These are phyloP conservation scores for Chlorops oryzae DNA, from an alignment of 1,140 invertebrate genomes.

Conservation along the genomic window DNA sequence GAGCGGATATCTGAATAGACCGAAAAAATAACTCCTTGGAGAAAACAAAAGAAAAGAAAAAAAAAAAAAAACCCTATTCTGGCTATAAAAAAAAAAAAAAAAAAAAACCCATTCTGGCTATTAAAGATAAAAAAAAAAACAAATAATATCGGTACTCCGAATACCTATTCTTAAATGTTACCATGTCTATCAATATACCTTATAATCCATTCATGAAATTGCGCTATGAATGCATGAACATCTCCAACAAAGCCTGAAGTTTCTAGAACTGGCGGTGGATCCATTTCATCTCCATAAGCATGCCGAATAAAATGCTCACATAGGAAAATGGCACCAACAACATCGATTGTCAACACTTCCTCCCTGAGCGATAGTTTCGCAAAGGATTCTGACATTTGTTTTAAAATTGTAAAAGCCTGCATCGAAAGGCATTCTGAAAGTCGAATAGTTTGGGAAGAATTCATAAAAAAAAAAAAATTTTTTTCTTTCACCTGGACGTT, in stretches of 20 bases:
- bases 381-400: constrained; percentile 39
- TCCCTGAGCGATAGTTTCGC: constrained; percentile 34
- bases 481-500: constrained; percentile 25
- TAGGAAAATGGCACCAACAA: constrained; percentile 31
- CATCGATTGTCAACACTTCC: constrained; percentile 30
- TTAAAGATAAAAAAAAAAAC: no score
- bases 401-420: constrained; percentile 34
- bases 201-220: constrained; percentile 29
- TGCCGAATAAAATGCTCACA: constrained; percentile 30
- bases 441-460: neutral
- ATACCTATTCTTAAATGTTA: constrained; percentile 1
- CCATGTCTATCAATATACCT: constrained; percentile 10
- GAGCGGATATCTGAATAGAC: no score
- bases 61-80: no score
- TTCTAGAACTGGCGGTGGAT: constrained; percentile 23
- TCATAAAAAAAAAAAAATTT: neutral
- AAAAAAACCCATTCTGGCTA: no score
- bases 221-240: constrained; percentile 33
- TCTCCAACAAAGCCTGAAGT: constrained; percentile 19
- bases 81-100: no score
- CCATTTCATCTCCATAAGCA: constrained; percentile 23
- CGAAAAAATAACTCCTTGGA: no score
- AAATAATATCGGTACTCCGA: no score
- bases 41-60: no score
- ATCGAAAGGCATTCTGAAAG: constrained; percentile 31